Evolutionary conservation across 1,140 invertebrate genomes (phyloP).

Genomic region (Diorhabda sublineata): DNA sequence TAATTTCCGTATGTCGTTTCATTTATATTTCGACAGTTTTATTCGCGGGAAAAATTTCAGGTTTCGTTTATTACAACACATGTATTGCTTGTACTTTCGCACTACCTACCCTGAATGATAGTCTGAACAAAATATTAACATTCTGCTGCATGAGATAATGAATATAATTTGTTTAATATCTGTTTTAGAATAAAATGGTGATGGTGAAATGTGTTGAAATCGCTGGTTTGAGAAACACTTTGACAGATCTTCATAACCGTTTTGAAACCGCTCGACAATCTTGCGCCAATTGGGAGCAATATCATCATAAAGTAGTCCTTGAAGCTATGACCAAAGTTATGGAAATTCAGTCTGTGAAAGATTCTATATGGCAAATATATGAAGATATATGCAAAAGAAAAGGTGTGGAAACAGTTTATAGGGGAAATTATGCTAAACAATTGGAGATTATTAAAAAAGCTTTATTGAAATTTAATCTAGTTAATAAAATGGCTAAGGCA

Average conservation of each 20-base stretch:
- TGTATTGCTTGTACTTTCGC: background rate
- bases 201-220: slow-evolving; percentile 15
- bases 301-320: slow-evolving; percentile 13
- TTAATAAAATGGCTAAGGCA: slow-evolving; percentile 18
- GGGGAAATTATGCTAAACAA: slow-evolving; percentile 21
- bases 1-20: background rate
- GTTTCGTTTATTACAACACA: background rate
- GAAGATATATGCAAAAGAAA: slow-evolving; percentile 27
- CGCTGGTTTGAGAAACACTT: slow-evolving; percentile 14
- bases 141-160: background rate
- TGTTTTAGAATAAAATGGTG: slow-evolving; percentile 9
- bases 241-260: slow-evolving; percentile 15
- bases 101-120: background rate
- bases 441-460: slow-evolving; percentile 24
- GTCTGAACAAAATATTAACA: background rate
- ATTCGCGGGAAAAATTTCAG: background rate
- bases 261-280: slow-evolving; percentile 21
- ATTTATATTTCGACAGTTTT: background rate
- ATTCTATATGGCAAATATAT: slow-evolving; percentile 21
- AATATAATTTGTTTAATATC: background rate
- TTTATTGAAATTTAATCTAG: slow-evolving; percentile 22
- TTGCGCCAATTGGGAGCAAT: slow-evolving; percentile 23
- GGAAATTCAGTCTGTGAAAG: slow-evolving; percentile 15
- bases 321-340: background rate
- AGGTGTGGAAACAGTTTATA: slow-evolving; percentile 11